Percentiles rank a stretch among this genome's conserved stretches.
These are phyloP conservation scores for Pseudorhombus dupliciocellatus DNA, from an alignment of 2,113 vertebrate species.

Conservation along the genomic window DNA sequence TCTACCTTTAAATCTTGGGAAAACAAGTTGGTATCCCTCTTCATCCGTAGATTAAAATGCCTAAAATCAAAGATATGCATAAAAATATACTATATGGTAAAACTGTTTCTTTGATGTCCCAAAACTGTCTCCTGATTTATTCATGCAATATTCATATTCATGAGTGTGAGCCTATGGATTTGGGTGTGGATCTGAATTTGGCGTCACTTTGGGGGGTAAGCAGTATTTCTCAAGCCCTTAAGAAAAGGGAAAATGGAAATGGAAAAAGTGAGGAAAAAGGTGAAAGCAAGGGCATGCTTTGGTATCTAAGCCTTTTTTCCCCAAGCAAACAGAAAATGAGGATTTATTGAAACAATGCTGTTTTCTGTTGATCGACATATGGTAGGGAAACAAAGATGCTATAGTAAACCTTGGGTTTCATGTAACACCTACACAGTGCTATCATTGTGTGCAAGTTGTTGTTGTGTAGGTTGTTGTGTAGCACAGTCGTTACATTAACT, in stretches of 20 bases:
- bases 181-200: conserved; percentile 10
- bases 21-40: conserved; percentile 92
- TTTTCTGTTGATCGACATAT: conserved; percentile 48
- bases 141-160: conserved; percentile 10
- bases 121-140: conserved; percentile 15
- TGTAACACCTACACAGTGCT: conserved; percentile 42
- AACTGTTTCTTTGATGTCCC: conserved; percentile 1
- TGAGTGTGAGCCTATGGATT: conserved; percentile 4
- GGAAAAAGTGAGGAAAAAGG: conserved; percentile 6
- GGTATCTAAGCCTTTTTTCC: conserved; percentile 9
- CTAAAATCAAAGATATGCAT: conserved; percentile 78
- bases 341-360: conserved; percentile 31
- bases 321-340: conserved; percentile 31
- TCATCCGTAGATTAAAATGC: conserved; percentile 97
- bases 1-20: conserved; percentile 93
- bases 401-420: conserved; percentile 40
- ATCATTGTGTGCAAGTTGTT: conserved; percentile 22
- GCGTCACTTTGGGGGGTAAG: conserved; percentile 21
- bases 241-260: conserved; percentile 48
- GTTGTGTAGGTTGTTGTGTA: neutral
- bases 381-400: conserved; percentile 39
- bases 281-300: conserved; percentile 27
- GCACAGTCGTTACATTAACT: conserved; percentile 4
- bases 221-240: conserved; percentile 12
- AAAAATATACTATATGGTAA: neutral